Evolutionary conservation across 2,888 invertebrate species (phyloP).

Genomic region (Dastarcus helophoroides): DNA sequence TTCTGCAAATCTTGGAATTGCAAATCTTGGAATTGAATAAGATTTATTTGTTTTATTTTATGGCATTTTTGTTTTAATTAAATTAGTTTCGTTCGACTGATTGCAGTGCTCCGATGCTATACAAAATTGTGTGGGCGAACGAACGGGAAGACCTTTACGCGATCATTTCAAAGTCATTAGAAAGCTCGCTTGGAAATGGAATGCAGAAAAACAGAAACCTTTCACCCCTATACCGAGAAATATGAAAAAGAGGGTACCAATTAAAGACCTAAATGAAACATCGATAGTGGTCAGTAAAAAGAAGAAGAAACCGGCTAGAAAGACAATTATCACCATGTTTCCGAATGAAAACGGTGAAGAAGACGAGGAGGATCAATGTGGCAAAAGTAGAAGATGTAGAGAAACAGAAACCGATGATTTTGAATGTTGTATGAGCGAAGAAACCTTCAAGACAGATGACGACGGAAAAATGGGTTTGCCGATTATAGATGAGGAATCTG

Average conservation of each 20-base stretch:
- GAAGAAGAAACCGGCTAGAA: constrained; percentile 6
- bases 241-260: constrained; percentile 22
- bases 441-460: neutral
- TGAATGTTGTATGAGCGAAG: constrained; percentile 2
- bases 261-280: constrained; percentile 10
- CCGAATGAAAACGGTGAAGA: constrained; percentile 13
- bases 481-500: constrained; percentile 4
- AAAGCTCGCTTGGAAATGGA: constrained; percentile 31
- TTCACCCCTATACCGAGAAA: constrained; percentile 21
- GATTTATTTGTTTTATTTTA: too few relatives aligned
- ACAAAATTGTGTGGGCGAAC: constrained; percentile 32
- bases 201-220: constrained; percentile 24
- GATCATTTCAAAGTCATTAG: constrained; percentile 35
- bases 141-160: constrained; percentile 32
- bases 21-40: too few relatives aligned
- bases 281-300: constrained; percentile 5
- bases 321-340: constrained; percentile 16
- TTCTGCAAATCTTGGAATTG: too few relatives aligned
- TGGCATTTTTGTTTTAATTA: too few relatives aligned
- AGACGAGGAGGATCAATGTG: constrained; percentile 5
- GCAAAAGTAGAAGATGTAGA: neutral
- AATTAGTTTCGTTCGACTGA: too few relatives aligned
- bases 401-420: neutral
- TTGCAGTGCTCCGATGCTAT: constrained; percentile 35
- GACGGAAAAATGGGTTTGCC: neutral